These are phyloP conservation scores for Atethmia centrago DNA, from an alignment of 2,888 invertebrate genomes.

Conservation along the genomic window DNA sequence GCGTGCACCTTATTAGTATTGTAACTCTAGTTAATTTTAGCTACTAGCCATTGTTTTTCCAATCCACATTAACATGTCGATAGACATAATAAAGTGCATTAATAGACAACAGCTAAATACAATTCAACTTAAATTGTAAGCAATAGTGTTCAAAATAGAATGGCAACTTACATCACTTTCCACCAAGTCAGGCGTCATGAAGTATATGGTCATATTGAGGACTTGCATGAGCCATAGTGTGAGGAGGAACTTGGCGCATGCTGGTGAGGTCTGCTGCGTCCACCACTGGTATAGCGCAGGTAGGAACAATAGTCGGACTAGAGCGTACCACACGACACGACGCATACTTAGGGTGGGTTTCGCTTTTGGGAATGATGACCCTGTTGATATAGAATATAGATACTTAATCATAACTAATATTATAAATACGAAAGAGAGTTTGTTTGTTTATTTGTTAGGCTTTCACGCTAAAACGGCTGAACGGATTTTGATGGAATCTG, in stretches of 20 bases:
- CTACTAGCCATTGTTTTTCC: conserved; percentile 38
- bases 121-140: neutral
- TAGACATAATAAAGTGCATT: conserved; percentile 16
- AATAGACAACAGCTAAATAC: neutral
- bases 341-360: conserved; percentile 98
- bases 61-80: conserved; percentile 24
- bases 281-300: conserved; percentile 97
- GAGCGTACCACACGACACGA: conserved; percentile 95
- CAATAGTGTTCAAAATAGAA: conserved; percentile 1
- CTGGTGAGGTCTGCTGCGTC: conserved; percentile 96
- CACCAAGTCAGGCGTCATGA: conserved; percentile 81
- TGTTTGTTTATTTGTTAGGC: no score
- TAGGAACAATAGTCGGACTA: conserved; percentile 95
- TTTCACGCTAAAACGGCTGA: no score
- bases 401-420: no score
- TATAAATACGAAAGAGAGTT: no score
- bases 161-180: conserved; percentile 88
- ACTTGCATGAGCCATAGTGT: conserved; percentile 95
- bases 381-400: conserved; percentile 84
- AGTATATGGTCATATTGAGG: conserved; percentile 91
- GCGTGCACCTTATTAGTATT: conserved; percentile 31
- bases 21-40: conserved; percentile 44
- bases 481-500: no score
- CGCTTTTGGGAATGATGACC: conserved; percentile 98
- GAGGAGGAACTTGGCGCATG: conserved; percentile 93